phyloP scores from a whole-genome alignment of 2,888 invertebrate species.

The Drosophila leonis region DNA sequence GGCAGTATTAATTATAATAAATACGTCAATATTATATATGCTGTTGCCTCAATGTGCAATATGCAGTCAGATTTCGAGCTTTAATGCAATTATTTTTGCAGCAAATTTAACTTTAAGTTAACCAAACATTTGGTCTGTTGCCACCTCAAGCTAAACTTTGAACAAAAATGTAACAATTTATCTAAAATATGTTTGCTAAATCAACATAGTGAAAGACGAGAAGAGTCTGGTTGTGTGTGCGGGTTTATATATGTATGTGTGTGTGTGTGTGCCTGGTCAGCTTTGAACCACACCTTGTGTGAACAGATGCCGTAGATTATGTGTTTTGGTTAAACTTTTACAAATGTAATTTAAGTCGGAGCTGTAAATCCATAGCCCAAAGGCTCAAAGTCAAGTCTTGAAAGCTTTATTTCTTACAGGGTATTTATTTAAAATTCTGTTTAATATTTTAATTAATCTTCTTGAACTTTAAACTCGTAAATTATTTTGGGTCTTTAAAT shows the following conservation, averaged over 20 bases:
- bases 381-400: neutral
- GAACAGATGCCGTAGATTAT: conserved; percentile 5
- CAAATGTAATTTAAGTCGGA: conserved; percentile 6
- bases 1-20: conserved; percentile 33
- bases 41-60: neutral
- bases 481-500: too few species aligned
- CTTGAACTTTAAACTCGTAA: neutral
- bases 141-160: conserved; percentile 13
- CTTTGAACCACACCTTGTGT: conserved; percentile 42
- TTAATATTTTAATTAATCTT: neutral
- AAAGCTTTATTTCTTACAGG: too few species aligned
- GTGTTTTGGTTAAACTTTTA: neutral
- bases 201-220: conserved; percentile 10
- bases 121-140: conserved; percentile 30
- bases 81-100: neutral
- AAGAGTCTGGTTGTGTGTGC: neutral
- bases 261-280: conserved; percentile 32
- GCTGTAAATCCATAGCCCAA: neutral
- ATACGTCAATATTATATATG: conserved; percentile 18
- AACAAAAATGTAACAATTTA: conserved; percentile 60
- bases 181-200: conserved; percentile 58
- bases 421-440: neutral
- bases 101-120: conserved; percentile 14
- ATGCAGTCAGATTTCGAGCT: neutral
- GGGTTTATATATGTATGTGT: neutral